Evolutionary conservation across 2,797 vertebrate genomes (phyloP), one percentile per base, ranked within the genome.

Genomic region (Notamacropus eugenii): DNA sequence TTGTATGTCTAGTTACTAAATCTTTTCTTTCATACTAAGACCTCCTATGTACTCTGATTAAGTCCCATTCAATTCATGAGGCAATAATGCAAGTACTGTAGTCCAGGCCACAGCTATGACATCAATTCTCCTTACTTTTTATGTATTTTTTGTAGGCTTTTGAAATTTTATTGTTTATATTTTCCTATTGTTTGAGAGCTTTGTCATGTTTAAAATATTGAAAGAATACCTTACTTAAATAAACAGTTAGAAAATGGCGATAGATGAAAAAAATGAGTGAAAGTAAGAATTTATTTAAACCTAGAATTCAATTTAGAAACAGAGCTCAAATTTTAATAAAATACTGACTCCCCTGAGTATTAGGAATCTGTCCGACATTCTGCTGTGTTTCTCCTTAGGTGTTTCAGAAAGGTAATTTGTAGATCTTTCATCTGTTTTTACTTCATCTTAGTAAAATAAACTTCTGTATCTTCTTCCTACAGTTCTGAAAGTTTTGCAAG

Each of bases 11-110:
- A 95, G 96, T 96, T 34, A 74, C 54, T 96, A 96, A 95, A 95
- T 97, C 97, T 98, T 91, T 96, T 97, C 95, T 97, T 97, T 97
- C 95, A 97, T 95, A 54, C 92, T 24, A 95, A 95, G 98, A 95
- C 96, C 93, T 97, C 97, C 96, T 94, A 93, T 67, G 34, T 90
- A 34, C 87, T 94, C 96, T 95, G 87, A 94, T 98, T 96, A 97
- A 98, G 54, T 54, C 91, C 67, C 93, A 94, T 93, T 96, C 90
- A 90, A 50, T 94, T 24, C 54, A 19, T 28, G 97, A 94, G 50
- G 74, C 96, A 95, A 92, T 62, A 95, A 93, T 62, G 95, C 94
- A 95, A 96, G 95, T 95, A 94, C 82, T 97, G 92, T 95, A 92
- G 95, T 40, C 87, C 55, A 91, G 95, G 40, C 91, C 56, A 34